A percentile compares a stretch with the other conserved stretches of the same genome.
These are phyloP conservation scores for Saccopteryx bilineata DNA, from an alignment of 2,113 vertebrate species.

Conservation along the genomic window DNA sequence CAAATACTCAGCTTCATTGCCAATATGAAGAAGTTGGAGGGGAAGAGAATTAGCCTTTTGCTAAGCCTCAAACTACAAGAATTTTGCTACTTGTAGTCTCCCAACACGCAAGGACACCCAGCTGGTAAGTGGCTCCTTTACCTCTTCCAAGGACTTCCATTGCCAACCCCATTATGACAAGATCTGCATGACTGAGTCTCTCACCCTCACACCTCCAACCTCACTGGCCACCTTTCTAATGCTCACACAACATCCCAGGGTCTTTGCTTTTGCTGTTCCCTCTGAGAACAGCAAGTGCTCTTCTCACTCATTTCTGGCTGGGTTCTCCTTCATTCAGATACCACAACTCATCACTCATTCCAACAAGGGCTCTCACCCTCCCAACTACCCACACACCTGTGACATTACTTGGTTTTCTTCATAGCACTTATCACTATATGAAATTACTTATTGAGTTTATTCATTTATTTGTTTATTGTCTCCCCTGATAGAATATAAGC, in stretches of 20 bases:
- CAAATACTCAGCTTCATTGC: too few relatives aligned
- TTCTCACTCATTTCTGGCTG: background rate
- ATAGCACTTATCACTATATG: background rate
- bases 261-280: background rate
- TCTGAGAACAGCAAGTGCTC: background rate
- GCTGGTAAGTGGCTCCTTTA: background rate
- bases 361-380: background rate
- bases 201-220: background rate
- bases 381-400: background rate
- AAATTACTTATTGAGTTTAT: background rate
- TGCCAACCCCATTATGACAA: background rate
- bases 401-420: background rate
- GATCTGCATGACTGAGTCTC: background rate
- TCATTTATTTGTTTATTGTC: background rate
- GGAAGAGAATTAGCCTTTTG: too few relatives aligned
- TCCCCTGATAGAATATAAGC: background rate
- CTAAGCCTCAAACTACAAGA: too few relatives aligned
- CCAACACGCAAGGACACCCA: background rate
- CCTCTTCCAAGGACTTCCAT: background rate
- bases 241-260: background rate
- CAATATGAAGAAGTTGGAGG: too few relatives aligned
- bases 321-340: background rate
- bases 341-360: background rate
- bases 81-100: too few relatives aligned
- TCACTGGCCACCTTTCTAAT: background rate